phyloP scores from a whole-genome alignment of 2,888 invertebrate genomes.

The Sphecodes monilicornis region DNA sequence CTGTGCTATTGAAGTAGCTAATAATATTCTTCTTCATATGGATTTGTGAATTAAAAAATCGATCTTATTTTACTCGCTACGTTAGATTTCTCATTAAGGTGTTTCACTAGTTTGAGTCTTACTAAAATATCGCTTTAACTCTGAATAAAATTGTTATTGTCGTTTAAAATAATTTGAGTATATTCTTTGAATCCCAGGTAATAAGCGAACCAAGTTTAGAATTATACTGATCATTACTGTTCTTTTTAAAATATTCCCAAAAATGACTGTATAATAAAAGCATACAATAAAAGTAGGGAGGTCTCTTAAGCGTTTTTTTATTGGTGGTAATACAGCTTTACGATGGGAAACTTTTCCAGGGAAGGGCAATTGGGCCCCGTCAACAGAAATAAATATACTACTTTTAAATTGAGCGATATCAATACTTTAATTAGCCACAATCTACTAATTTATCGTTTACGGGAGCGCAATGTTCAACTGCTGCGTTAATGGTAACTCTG shows the following conservation, averaged over 20 bases:
- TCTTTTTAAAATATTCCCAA: background rate
- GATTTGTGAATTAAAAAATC: too few relatives aligned
- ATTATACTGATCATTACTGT: background rate
- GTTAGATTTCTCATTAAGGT: too few relatives aligned
- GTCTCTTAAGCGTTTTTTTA: constrained; percentile 9
- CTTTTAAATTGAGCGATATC: constrained; percentile 1
- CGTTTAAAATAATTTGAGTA: too few relatives aligned
- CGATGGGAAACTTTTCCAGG: constrained; percentile 24
- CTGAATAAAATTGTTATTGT: too few relatives aligned
- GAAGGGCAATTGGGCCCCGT: constrained; percentile 3
- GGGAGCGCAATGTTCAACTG: too few relatives aligned
- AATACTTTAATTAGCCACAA: background rate
- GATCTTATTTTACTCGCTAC: too few relatives aligned
- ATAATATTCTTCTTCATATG: too few relatives aligned
- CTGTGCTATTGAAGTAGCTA: too few relatives aligned
- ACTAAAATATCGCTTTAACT: too few relatives aligned
- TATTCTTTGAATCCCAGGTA: background rate
- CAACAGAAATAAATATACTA: constrained; percentile 1
- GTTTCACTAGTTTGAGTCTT: too few relatives aligned
- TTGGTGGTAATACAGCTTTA: constrained; percentile 38
- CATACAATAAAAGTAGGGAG: background rate
- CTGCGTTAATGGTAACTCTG: too few relatives aligned
- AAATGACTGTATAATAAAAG: background rate
- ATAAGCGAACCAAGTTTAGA: background rate
- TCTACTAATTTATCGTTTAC: background rate